phyloP scores from a whole-genome alignment of 2,888 invertebrate species.

The Tachina lurida region DNA sequence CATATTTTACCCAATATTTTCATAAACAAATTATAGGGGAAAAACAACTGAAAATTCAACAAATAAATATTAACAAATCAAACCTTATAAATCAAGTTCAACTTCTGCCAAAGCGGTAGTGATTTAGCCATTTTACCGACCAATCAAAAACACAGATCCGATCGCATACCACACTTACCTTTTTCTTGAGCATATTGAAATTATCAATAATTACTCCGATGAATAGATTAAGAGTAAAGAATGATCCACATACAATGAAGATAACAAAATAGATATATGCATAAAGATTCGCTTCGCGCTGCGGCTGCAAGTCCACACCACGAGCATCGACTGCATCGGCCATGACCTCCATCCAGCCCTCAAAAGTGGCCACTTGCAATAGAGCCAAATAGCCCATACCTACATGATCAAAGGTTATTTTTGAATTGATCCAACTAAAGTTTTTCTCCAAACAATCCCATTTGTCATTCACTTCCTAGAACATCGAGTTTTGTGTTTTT shows the following conservation, averaged over 20 bases:
- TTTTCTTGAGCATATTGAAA: conserved; percentile 98
- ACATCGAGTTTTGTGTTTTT: conserved; percentile 27
- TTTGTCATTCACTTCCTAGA: conserved; percentile 90
- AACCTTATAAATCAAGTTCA: conserved; percentile 54
- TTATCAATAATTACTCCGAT: conserved; percentile 99
- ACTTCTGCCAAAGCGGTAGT: conserved; percentile 34
- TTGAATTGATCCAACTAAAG: conserved; percentile 95
- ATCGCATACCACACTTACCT: conserved; percentile 85
- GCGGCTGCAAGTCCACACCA: conserved; percentile 94
- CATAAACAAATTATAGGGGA: neutral
- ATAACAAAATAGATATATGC: conserved; percentile 97
- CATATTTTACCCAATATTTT: conserved; percentile 6
- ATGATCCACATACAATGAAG: conserved; percentile 98
- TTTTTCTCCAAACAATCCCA: conserved; percentile 91
- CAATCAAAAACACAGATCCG: conserved; percentile 58
- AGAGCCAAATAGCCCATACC: conserved; percentile 96
- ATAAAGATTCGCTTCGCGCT: conserved; percentile 93
- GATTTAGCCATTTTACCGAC: conserved; percentile 25
- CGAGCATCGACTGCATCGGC: conserved; percentile 96
- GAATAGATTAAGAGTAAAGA: conserved; percentile 98
- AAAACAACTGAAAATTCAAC: neutral
- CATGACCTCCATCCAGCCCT: conserved; percentile 99
- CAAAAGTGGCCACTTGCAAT: conserved; percentile 98
- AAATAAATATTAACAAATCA: conserved; percentile 39
- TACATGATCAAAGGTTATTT: conserved; percentile 97